Percentiles rank a stretch among this genome's conserved stretches.
These are phyloP conservation scores for Choloepus hoffmanni DNA, from an alignment of 2,113 vertebrate genomes.

Conservation along the genomic window DNA sequence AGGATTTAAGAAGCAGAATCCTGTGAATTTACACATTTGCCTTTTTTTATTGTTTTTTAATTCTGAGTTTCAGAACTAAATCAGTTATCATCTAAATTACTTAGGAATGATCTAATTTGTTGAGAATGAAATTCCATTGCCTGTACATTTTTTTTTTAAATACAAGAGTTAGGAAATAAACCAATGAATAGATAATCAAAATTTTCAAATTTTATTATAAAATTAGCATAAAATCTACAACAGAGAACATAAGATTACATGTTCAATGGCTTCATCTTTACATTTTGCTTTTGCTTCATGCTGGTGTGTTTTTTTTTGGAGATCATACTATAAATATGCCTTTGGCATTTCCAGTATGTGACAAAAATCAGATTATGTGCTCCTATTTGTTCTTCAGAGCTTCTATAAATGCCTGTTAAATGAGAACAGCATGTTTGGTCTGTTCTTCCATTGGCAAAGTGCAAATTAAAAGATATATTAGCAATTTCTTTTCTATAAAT, in stretches of 20 bases:
- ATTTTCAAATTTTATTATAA: not conserved
- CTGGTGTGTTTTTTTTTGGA: constrained; percentile 38
- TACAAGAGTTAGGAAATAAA: not conserved
- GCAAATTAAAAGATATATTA: constrained; percentile 41
- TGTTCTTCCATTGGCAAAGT: not conserved
- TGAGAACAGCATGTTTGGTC: constrained; percentile 41
- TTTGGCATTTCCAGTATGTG: not conserved
- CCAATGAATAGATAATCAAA: not conserved
- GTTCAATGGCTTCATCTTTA: constrained; percentile 55
- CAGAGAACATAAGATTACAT: not conserved
- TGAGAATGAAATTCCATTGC: not conserved
- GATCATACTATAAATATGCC: constrained; percentile 4
- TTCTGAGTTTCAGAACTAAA: not conserved
- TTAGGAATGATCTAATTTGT: not conserved
- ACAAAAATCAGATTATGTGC: constrained; percentile 54
- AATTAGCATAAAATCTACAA: not conserved
- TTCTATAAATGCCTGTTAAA: constrained; percentile 45
- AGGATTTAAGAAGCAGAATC: not conserved
- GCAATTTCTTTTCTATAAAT: not conserved
- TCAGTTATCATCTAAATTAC: not conserved
- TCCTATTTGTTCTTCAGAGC: constrained; percentile 54
- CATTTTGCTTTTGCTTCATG: constrained; percentile 37
- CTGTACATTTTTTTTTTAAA: not conserved
- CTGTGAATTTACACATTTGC: not conserved
- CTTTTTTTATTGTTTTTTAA: not conserved